Conservation (phyloP, 2,113 vertebrate species). For the Sminthopsis crassicaudata region DNA sequence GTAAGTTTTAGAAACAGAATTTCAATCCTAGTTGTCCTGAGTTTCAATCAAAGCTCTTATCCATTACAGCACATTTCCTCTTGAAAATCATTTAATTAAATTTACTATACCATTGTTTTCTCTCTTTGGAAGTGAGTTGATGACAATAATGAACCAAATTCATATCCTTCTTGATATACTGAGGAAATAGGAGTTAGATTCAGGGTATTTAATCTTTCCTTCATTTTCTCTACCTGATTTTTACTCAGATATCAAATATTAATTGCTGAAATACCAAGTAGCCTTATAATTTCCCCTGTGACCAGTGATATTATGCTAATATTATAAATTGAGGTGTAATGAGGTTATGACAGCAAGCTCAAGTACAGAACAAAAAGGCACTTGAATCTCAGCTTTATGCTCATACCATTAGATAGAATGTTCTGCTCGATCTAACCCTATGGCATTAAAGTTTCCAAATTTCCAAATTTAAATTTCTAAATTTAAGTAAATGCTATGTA, state of each 20-base stretch:
- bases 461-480: neutral
- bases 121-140: neutral
- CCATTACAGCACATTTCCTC: neutral
- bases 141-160: conserved; percentile 7
- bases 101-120: neutral
- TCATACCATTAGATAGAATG: neutral
- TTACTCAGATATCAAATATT: neutral
- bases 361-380: neutral
- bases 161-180: neutral
- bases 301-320: neutral
- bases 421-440: neutral
- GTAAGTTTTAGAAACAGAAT: neutral
- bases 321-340: neutral
- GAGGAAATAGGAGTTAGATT: neutral
- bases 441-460: neutral
- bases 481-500: neutral
- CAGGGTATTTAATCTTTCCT: neutral
- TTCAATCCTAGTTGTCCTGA: neutral
- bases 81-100: neutral
- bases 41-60: neutral
- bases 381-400: neutral
- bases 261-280: neutral
- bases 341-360: neutral
- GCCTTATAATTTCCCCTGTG: neutral
- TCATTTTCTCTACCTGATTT: neutral